A percentile compares a stretch with the other conserved stretches of the same genome.
Conservation (phyloP, 1,140 invertebrate species). For the Amyelois transitella region DNA sequence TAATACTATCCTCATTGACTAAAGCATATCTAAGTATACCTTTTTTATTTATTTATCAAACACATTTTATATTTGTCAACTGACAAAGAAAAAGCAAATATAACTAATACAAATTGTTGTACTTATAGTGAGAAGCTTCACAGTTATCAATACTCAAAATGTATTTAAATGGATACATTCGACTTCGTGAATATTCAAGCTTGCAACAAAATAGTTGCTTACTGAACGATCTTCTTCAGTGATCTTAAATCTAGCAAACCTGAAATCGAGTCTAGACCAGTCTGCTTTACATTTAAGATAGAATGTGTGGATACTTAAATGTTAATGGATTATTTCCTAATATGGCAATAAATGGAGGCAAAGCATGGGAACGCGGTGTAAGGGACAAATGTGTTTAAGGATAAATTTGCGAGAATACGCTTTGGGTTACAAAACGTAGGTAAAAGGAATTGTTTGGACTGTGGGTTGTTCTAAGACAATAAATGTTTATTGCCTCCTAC, state of each 20-base stretch:
- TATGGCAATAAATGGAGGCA: slow-evolving; percentile 9
- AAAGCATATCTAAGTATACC: too few relatives aligned
- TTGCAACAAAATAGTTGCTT: neutral
- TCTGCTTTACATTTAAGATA: slow-evolving; percentile 33
- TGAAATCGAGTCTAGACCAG: neutral
- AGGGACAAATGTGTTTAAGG: neutral
- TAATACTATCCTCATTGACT: too few relatives aligned
- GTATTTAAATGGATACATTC: too few relatives aligned
- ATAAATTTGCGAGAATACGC: neutral
- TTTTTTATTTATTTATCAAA: too few relatives aligned
- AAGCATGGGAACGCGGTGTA: slow-evolving; percentile 17
- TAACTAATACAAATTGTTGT: too few relatives aligned
- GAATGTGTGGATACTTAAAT: slow-evolving; percentile 48
- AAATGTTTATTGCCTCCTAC: neutral
- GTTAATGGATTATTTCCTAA: slow-evolving; percentile 46
- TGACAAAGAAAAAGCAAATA: too few relatives aligned
- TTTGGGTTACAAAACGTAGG: neutral
- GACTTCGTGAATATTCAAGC: too few relatives aligned
- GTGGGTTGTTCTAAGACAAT: neutral
- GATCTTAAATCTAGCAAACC: neutral
- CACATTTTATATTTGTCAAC: too few relatives aligned
- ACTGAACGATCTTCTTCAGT: neutral
- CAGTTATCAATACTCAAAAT: too few relatives aligned
- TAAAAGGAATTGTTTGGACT: neutral
- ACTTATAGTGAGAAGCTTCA: too few relatives aligned